Evolutionary conservation across 2,797 vertebrate genomes (phyloP), one percentile per base, ranked within the genome.

Genomic region (Crenichthys baileyi): DNA sequence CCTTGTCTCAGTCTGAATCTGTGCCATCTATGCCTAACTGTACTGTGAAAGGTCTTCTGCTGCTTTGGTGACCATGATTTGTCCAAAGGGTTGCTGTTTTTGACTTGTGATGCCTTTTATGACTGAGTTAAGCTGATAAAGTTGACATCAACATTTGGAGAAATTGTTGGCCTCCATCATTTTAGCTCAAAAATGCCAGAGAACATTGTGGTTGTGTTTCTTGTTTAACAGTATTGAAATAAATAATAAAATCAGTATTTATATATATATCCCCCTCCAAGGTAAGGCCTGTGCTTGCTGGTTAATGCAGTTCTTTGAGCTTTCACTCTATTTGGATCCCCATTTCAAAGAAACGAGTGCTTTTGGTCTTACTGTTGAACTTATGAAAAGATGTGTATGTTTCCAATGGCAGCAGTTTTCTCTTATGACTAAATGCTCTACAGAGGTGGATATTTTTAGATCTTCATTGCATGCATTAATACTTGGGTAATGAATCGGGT

Each of bases 401-500:
- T 73, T 56, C 63, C n/a, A 16, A 1, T 55, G 56, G 24, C 4
- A 12, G 41, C 29, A 72, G 20, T 13, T 2, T n/a, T 51, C n/a
- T 9, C 4, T 77, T 1, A 68, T 44, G 36, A 24, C 63, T 67
- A 41, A 67, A 60, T 72, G 26, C 61, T 75, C 72, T 24, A 50
- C 20, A 4, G 15, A 41, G 2, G 12, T 76, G 58, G 12, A 58
- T 84, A 29, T 46, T 56, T 39, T 78, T 39, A 50, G 67, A 48
- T 63, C 50, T 63, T 22, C 50, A 8, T 20, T 50, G 26, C 65
- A 68, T 44, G 18, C 61, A 39, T 22, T n/a, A 48, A 76, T 85
- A 77, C 18, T 65, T 50, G 67, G 55, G 41, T 82, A 87, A 73
- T 76, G 48, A 78, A 88, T 77, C 67, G 65, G 68, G 80, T 85